A percentile compares a stretch with the other conserved stretches of the same genome.
Evolutionary conservation across 2,888 invertebrate genomes (phyloP).

Genomic region (Itoplectis maculator): DNA sequence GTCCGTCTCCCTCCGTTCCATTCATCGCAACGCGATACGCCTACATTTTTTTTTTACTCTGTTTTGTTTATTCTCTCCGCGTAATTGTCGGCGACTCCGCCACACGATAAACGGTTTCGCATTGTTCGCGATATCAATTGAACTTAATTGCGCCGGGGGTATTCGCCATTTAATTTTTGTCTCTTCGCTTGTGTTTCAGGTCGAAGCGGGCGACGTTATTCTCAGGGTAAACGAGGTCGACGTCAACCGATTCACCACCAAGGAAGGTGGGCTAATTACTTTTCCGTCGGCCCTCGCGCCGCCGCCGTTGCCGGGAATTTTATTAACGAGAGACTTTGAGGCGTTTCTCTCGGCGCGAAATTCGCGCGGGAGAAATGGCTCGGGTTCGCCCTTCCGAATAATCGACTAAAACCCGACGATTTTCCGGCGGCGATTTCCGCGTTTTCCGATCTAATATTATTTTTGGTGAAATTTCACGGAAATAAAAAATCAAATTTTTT

Average conservation of each 20-base stretch:
- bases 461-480: no score
- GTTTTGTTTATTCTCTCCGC: no score
- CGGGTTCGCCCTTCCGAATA: constrained; percentile 53
- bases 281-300: constrained; percentile 22
- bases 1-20: no score
- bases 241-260: constrained; percentile 96
- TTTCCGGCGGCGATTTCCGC: constrained; percentile 36
- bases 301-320: constrained; percentile 25
- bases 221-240: constrained; percentile 97
- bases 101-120: background rate
- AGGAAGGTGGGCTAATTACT: constrained; percentile 90
- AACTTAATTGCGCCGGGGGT: constrained; percentile 41
- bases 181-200: constrained; percentile 88
- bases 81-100: background rate
- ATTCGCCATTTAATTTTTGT: constrained; percentile 47
- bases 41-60: no score
- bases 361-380: constrained; percentile 60
- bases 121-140: constrained; percentile 31
- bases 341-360: background rate
- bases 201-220: constrained; percentile 97
- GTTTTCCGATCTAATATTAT: no score
- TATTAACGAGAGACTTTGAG: constrained; percentile 40
- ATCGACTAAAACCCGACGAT: constrained; percentile 43
- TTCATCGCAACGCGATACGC: background rate
- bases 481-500: no score